These are phyloP conservation scores for Plecturocebus donacophilus DNA, from an alignment of 2,113 vertebrate species.

Conservation along the genomic window DNA sequence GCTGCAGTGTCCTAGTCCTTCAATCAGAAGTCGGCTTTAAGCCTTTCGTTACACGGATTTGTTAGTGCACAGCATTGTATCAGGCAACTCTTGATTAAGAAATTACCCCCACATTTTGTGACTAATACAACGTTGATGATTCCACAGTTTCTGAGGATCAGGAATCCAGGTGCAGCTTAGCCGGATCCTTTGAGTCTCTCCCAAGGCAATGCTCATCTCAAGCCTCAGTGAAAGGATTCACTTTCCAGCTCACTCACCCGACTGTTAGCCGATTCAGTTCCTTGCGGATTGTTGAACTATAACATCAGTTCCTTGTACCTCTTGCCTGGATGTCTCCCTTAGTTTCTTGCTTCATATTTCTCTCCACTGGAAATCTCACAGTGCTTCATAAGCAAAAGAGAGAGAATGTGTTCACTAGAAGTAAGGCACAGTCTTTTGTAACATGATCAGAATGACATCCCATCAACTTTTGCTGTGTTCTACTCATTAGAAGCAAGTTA, in stretches of 20 bases:
- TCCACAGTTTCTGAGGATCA: neutral
- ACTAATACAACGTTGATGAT: neutral
- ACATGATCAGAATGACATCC: neutral
- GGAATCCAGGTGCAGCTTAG: neutral
- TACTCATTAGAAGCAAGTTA: neutral
- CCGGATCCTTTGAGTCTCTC: neutral
- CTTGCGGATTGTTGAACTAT: neutral
- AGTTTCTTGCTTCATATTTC: neutral
- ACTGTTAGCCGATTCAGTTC: neutral
- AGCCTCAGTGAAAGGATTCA: neutral
- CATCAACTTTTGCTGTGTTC: neutral
- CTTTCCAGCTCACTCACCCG: accelerated
- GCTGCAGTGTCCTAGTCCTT: accelerated
- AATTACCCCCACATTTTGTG: neutral
- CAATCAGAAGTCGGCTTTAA: neutral
- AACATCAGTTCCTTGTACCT: neutral
- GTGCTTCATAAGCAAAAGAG: neutral
- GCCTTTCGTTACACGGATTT: neutral
- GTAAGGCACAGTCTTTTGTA: neutral
- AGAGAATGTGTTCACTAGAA: neutral
- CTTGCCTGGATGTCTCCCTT: neutral
- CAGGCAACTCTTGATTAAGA: neutral
- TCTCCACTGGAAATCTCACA: neutral
- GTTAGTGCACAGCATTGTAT: neutral
- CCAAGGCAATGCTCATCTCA: neutral